These are phyloP conservation scores for Pseudorhombus dupliciocellatus DNA, from an alignment of 2,113 vertebrate genomes.

Conservation along the genomic window DNA sequence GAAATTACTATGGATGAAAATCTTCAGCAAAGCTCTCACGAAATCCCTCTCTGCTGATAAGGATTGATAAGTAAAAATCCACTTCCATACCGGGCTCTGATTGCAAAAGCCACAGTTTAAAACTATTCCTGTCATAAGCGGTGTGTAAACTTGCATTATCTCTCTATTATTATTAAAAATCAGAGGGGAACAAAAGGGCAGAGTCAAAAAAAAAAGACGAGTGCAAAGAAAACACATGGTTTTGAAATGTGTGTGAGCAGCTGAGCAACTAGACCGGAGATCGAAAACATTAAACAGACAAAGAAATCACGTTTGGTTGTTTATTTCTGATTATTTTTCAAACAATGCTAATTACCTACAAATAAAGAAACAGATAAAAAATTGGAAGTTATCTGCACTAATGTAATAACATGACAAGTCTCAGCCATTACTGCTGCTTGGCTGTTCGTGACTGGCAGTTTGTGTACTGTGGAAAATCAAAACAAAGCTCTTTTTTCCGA, in stretches of 20 bases:
- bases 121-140: background rate
- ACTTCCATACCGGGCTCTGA: background rate
- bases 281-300: background rate
- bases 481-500: slow-evolving; percentile 8
- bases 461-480: background rate
- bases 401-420: slow-evolving; percentile 20
- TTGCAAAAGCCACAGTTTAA: background rate
- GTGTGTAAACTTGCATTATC: background rate
- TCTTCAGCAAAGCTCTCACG: background rate
- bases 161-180: background rate
- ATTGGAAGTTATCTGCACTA: slow-evolving; percentile 8
- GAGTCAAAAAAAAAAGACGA: background rate
- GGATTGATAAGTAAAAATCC: background rate
- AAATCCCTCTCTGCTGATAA: background rate
- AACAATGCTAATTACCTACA: background rate
- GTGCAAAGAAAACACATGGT: background rate
- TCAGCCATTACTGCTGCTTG: slow-evolving; percentile 21
- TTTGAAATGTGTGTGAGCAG: background rate
- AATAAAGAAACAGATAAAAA: slow-evolving; percentile 1
- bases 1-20: background rate
- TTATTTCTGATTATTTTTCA: background rate
- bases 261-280: background rate
- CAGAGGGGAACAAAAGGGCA: background rate
- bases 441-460: slow-evolving; percentile 32
- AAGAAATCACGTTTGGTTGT: background rate